Percentiles rank a stretch among this genome's conserved stretches.
phyloP scores from a whole-genome alignment of 2,113 vertebrate species.

The Taurulus bubalis region DNA sequence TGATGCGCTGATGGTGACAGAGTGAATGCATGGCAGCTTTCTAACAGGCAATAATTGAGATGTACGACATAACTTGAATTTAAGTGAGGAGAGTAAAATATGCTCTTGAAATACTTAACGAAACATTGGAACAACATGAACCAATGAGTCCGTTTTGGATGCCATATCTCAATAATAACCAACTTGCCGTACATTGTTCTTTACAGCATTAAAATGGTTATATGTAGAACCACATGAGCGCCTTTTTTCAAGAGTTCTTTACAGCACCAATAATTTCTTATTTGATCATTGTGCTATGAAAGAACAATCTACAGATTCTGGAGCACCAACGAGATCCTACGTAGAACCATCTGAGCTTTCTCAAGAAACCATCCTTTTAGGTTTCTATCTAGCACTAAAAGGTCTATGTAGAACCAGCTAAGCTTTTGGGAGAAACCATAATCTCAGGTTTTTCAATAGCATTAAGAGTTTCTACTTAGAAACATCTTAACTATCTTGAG shows the following conservation, averaged over 20 bases:
- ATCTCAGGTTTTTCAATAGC: too few species aligned
- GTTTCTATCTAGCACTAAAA: too few species aligned
- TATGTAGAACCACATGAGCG: not conserved
- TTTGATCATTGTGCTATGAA: not conserved
- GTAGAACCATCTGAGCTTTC: too few species aligned
- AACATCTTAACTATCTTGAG: too few species aligned
- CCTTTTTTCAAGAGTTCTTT: not conserved
- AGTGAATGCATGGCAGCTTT: not conserved
- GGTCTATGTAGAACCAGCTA: too few species aligned
- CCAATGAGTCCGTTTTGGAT: too few species aligned
- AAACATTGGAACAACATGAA: not conserved
- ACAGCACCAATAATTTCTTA: not conserved
- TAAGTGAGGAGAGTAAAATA: not conserved
- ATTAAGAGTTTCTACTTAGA: too few species aligned
- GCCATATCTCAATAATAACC: too few species aligned
- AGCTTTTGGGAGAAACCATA: too few species aligned
- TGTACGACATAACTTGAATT: not conserved
- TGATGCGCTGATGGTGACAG: conserved; percentile 11
- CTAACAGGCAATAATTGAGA: conserved; percentile 8
- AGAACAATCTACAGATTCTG: not conserved
- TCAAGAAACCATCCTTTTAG: too few species aligned
- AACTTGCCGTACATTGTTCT: too few species aligned
- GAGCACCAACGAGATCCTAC: not conserved
- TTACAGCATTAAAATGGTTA: not conserved
- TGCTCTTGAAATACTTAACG: not conserved